phyloP scores from a whole-genome alignment of 2,888 invertebrate species.

The Caenorhabditis sp. region DNA sequence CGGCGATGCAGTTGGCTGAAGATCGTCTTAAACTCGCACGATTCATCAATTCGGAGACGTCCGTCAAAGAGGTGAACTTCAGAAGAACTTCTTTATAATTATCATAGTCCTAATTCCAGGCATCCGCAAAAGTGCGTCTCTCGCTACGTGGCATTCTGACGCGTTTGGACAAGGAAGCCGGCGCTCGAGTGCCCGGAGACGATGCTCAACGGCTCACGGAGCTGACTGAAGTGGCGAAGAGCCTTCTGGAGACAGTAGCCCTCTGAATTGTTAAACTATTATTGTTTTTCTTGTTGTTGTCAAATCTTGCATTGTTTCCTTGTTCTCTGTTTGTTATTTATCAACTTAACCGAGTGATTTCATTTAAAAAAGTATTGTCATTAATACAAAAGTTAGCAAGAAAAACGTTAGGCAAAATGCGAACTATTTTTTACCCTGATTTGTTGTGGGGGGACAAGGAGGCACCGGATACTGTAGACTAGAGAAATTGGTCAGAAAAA shows the following conservation, averaged over 20 bases:
- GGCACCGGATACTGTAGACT: not conserved
- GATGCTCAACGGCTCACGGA: slow-evolving; percentile 6
- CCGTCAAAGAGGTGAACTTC: slow-evolving; percentile 43
- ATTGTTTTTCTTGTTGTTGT: slow-evolving; percentile 11
- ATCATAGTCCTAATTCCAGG: slow-evolving; percentile 44
- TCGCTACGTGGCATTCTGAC: slow-evolving; percentile 34
- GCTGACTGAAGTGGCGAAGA: slow-evolving; percentile 16
- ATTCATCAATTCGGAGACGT: slow-evolving; percentile 43
- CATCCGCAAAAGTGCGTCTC: slow-evolving; percentile 40
- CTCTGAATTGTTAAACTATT: not conserved
- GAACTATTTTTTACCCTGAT: slow-evolving; percentile 14
- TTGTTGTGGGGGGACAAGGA: not conserved
- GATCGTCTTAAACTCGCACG: slow-evolving; percentile 56
- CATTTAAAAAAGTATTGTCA: not conserved
- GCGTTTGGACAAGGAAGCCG: slow-evolving; percentile 43
- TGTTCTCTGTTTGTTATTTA: not conserved
- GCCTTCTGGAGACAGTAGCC: slow-evolving; percentile 25
- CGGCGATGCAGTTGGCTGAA: slow-evolving; percentile 45
- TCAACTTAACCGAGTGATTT: not conserved
- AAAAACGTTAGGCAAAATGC: slow-evolving; percentile 1
- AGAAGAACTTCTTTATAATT: not conserved
- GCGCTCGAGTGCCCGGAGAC: slow-evolving; percentile 20
- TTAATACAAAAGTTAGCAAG: too few species aligned
- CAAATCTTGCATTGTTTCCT: slow-evolving; percentile 1
- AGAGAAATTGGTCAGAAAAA: slow-evolving; percentile 9